phyloP scores from a whole-genome alignment of 2,113 vertebrate species.

The Chaetodon auriga region DNA sequence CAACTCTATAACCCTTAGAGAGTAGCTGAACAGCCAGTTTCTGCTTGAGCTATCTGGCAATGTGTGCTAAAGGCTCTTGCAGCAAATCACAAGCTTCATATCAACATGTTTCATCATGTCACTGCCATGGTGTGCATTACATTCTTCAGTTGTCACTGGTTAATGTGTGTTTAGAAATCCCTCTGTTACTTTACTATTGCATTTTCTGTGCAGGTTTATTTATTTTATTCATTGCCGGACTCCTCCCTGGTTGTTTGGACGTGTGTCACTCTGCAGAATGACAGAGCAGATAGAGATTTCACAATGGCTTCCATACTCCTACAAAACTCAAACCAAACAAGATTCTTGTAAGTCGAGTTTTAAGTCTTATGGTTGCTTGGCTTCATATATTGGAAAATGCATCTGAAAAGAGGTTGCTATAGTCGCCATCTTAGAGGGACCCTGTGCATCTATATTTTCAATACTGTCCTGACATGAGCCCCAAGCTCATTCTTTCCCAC shows the following conservation, averaged over 20 bases:
- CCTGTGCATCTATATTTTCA: not conserved
- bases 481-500: not conserved
- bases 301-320: not conserved
- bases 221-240: not conserved
- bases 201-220: not conserved
- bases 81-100: no score
- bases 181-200: not conserved
- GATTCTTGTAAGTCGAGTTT: not conserved
- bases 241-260: not conserved
- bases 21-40: not conserved
- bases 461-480: not conserved
- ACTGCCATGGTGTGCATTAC: not conserved
- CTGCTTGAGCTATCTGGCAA: no score
- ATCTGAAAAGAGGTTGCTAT: not conserved
- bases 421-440: not conserved
- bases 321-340: not conserved
- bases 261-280: not conserved
- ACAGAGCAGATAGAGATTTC: not conserved
- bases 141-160: not conserved
- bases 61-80: not conserved
- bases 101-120: constrained; percentile 14
- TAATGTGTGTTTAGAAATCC: not conserved
- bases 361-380: not conserved
- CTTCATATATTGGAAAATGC: not conserved
- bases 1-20: not conserved